phyloP scores from a whole-genome alignment of 2,797 vertebrate genomes.

The Setipinna tenuifilis region DNA sequence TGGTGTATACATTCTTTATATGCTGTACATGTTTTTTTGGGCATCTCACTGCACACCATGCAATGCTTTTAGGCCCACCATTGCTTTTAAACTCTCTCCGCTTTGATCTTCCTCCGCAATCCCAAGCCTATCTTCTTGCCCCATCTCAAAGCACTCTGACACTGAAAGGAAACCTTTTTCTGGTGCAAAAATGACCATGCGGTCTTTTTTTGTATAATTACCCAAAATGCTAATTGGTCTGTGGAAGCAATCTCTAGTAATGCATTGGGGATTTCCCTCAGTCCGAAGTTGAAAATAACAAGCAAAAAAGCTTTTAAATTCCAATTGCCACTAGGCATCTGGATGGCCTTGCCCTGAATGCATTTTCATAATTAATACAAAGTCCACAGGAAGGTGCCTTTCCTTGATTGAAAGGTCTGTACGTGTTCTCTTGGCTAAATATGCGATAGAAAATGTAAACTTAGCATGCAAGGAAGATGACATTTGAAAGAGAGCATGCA shows the following conservation, averaged over 20 bases:
- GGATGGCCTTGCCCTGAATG: constrained; percentile 79
- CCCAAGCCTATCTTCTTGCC: neutral
- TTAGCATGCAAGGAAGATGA: constrained; percentile 69
- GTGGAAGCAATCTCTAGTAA: constrained; percentile 66
- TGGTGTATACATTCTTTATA: neutral
- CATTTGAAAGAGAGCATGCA: constrained; percentile 74
- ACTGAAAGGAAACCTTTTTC: constrained; percentile 39
- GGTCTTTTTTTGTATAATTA: constrained; percentile 71
- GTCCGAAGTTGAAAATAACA: constrained; percentile 72
- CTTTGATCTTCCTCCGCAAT: neutral
- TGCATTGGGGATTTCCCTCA: constrained; percentile 73
- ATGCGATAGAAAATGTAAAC: constrained; percentile 72
- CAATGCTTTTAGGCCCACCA: neutral
- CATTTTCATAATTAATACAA: constrained; percentile 82
- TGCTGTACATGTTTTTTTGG: neutral
- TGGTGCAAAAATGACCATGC: constrained; percentile 61
- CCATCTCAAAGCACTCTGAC: constrained; percentile 55
- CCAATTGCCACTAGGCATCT: constrained; percentile 77
- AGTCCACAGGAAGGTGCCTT: constrained; percentile 73
- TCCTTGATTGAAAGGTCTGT: constrained; percentile 72
- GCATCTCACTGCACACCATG: neutral
- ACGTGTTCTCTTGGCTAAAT: constrained; percentile 70
- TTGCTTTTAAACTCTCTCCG: neutral
- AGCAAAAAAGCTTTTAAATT: constrained; percentile 71
- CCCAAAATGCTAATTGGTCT: constrained; percentile 77